Evolutionary conservation across 2,113 vertebrate species (phyloP).

Genomic region (Colius striatus): DNA sequence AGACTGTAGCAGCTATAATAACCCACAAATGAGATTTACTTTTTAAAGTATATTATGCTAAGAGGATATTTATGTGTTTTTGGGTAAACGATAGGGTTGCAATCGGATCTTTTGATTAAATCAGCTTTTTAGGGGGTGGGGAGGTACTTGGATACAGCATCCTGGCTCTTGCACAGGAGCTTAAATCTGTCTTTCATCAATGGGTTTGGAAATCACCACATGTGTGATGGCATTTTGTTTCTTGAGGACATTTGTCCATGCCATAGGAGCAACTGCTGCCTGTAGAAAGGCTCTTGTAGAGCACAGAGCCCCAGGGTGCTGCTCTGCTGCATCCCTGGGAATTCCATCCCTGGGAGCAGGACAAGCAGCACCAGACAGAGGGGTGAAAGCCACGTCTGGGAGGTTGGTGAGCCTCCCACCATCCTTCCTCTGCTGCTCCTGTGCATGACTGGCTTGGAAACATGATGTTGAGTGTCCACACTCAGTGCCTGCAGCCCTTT

Average conservation of each 20-base stretch:
- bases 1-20: neutral
- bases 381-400: neutral
- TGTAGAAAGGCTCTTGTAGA: neutral
- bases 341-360: neutral
- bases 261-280: neutral
- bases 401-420: accelerated
- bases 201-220: neutral
- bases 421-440: neutral
- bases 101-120: constrained; percentile 36
- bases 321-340: neutral
- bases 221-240: neutral
- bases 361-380: accelerated
- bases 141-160: neutral
- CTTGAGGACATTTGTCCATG: neutral
- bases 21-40: constrained; percentile 39
- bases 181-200: constrained; percentile 15
- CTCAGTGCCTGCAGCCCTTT: neutral
- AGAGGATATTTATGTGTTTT: neutral
- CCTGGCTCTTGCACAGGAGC: neutral
- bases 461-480: accelerated
- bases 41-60: constrained; percentile 32
- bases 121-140: neutral
- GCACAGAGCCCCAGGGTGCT: neutral
- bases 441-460: accelerated
- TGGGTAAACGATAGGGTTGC: constrained; percentile 8